Evolutionary conservation across 2,888 invertebrate species (phyloP), one percentile per base, ranked within the genome.

Genomic region (Galerucella calmariensis): DNA sequence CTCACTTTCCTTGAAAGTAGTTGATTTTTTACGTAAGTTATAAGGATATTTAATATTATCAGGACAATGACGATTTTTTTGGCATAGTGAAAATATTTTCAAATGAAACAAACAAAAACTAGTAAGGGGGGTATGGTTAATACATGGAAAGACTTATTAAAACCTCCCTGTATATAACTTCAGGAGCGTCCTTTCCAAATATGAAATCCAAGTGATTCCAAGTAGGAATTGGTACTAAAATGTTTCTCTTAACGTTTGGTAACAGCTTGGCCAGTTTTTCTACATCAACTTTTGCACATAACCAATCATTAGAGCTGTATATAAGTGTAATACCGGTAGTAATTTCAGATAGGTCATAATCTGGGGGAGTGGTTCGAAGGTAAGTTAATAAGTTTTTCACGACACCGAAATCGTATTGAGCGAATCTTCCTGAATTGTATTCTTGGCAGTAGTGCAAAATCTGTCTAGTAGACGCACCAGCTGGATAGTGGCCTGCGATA

Each of bases 391-490:
- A 76, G 10, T 84, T 85, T 20, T 69, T 70, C 1, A 80, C 79
- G 0, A 68, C 9, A 11, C 92, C 92, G 76, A 89, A 88, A 82
- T 92, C 91, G 80, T 89, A 92, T 75, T 91, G 90, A 20, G 90
- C 84, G 66, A 84, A 81, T 62, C 77, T 72, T 11, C 73, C 77
- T 59, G 46, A 62, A 78, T 41, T 83, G 84, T 79, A 87, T 88
- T 53, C 75, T 78, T 16, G 62, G 63, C 59, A 77, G 67, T 78
- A 95, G 85, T 95, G 95, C 5, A 91, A 87, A 10, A 94, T 85
- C 84, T 94, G 94, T 81, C 90, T 90, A 1, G 91, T 90, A 0
- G 94, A 90, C 24, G 80, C 67, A 20, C 84, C 84, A 51, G 83
- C 84, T 8, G 85, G 85, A 5, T 82, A 79, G 59, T 80, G 80